Conservation (phyloP, 2,113 vertebrate species). For the Aphelocoma coerulescens region DNA sequence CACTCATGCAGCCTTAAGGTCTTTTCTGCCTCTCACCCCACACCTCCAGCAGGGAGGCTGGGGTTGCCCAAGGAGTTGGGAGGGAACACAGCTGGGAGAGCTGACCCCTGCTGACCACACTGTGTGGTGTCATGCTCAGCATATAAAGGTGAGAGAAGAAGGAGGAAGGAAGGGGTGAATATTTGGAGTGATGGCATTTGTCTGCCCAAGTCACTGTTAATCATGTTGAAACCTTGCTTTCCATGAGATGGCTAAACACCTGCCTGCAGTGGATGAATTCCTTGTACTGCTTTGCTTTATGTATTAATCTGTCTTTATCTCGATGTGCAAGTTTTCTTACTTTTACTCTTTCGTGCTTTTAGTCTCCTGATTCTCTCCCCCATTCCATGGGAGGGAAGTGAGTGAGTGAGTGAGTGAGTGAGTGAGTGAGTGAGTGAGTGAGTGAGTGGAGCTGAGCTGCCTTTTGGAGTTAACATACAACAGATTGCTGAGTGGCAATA, state of each 20-base stretch:
- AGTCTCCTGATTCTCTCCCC: background rate
- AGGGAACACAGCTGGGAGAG: background rate
- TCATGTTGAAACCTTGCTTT: background rate
- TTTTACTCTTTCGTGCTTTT: background rate
- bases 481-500: background rate
- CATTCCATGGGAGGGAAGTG: background rate
- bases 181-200: background rate
- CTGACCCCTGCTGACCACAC: background rate
- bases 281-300: background rate
- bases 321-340: background rate
- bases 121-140: background rate
- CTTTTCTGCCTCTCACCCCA: background rate
- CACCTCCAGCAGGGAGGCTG: background rate
- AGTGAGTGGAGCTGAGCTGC: background rate
- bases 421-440: background rate
- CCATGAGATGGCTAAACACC: background rate
- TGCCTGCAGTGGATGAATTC: background rate
- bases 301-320: background rate
- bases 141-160: background rate
- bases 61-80: background rate
- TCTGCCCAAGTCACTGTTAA: background rate
- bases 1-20: background rate
- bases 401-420: background rate
- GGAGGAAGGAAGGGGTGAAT: background rate
- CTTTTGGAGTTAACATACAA: background rate